phyloP scores from a whole-genome alignment of 2,888 invertebrate genomes.

The Conus canariensis region DNA sequence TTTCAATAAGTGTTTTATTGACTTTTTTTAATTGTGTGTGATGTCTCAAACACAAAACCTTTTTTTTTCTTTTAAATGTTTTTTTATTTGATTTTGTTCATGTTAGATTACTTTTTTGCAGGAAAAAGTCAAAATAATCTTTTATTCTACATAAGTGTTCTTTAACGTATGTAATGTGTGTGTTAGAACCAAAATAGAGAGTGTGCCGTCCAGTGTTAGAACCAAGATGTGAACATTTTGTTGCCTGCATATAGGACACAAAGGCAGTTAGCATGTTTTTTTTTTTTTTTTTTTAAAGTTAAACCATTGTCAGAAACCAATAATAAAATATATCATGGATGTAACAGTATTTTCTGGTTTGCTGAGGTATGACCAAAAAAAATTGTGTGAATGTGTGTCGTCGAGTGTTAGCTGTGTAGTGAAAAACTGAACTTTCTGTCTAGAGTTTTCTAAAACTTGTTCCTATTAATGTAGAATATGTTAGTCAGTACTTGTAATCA shows the following conservation, averaged over 20 bases:
- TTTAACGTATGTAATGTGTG: neutral
- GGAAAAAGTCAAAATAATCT: neutral
- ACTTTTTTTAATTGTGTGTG: neutral
- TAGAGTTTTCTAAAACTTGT: neutral
- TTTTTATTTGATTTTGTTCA: neutral
- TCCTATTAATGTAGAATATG: neutral
- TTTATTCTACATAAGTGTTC: neutral
- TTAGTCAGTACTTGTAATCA: neutral
- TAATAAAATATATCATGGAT: no score
- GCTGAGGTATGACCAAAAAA: neutral
- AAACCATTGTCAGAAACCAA: neutral
- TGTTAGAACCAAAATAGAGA: neutral
- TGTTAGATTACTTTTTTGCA: neutral
- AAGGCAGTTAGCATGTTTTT: neutral
- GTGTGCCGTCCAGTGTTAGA: neutral
- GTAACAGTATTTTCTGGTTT: no score
- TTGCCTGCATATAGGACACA: neutral
- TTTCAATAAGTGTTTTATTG: neutral
- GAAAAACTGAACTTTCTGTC: neutral
- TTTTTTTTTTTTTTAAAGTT: neutral
- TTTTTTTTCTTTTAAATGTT: neutral
- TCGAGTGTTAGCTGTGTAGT: neutral
- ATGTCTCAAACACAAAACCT: neutral
- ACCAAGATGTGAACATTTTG: conserved; percentile 9
- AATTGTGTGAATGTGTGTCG: neutral